Conservation (phyloP, 2,888 invertebrate species). For the Yponomeuta plumbellus region DNA sequence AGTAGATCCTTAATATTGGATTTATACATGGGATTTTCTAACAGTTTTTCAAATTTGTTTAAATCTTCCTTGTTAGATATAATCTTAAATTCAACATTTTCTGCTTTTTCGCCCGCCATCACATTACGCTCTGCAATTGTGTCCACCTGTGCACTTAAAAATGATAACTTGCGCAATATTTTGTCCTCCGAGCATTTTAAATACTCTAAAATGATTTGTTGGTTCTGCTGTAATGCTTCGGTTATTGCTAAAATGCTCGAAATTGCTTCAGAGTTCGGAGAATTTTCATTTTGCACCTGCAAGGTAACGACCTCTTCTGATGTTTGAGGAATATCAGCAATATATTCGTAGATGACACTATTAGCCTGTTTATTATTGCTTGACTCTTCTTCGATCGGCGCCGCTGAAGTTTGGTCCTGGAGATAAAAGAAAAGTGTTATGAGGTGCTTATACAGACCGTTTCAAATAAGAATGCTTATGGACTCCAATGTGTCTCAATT, state of each 20-base stretch:
- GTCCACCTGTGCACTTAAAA: conserved; percentile 18
- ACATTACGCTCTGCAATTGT: conserved; percentile 16
- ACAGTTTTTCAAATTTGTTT: conserved; percentile 15
- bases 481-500: too few species aligned
- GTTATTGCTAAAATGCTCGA: conserved; percentile 19
- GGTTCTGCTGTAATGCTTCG: conserved; percentile 16
- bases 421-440: conserved; percentile 17
- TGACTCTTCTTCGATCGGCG: conserved; percentile 19
- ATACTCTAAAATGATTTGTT: conserved; percentile 18
- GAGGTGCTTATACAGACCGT: too few species aligned
- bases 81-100: conserved; percentile 20
- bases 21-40: conserved; percentile 14
- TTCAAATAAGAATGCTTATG: too few species aligned
- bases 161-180: conserved; percentile 19
- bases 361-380: conserved; percentile 19
- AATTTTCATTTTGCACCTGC: conserved; percentile 21
- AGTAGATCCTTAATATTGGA: conserved; percentile 14
- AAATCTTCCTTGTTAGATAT: conserved; percentile 19
- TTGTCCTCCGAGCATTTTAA: conserved; percentile 17
- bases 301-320: conserved; percentile 19
- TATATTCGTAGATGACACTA: conserved; percentile 19
- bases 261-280: conserved; percentile 21
- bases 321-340: conserved; percentile 19
- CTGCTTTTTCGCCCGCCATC: conserved; percentile 16
- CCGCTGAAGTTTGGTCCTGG: conserved; percentile 11